phyloP scores from a whole-genome alignment of 64 coral and sea anemone genomes.

The Montipora sp. region DNA sequence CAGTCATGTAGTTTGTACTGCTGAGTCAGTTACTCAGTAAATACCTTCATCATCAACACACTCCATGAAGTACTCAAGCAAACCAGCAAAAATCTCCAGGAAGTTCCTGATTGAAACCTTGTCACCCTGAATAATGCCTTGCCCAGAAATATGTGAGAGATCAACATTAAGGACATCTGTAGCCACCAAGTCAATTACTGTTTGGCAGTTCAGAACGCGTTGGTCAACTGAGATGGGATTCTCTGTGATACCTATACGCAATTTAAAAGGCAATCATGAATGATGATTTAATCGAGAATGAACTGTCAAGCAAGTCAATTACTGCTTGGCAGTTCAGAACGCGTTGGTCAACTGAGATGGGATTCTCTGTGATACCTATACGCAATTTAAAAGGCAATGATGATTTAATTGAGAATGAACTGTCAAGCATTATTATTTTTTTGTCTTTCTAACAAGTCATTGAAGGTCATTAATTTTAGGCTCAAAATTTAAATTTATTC shows the following conservation, averaged over 20 bases:
- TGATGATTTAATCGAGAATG: too few relatives aligned
- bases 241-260: conserved; percentile 66
- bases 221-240: conserved; percentile 76
- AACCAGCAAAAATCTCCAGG: conserved; percentile 94
- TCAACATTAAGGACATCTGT: conserved; percentile 91
- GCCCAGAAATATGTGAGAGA: conserved; percentile 89
- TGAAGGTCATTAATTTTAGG: too few relatives aligned
- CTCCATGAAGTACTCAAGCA: conserved; percentile 94
- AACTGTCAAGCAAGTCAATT: conserved; percentile 68
- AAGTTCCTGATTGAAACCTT: conserved; percentile 81
- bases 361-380: conserved; percentile 78
- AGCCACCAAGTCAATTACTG: conserved; percentile 83
- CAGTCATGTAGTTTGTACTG: background rate
- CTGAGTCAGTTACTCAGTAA: background rate
- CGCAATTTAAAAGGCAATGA: background rate
- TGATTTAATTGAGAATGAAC: too few relatives aligned
- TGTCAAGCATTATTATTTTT: too few relatives aligned
- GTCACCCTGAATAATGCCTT: conserved; percentile 77
- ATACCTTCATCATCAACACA: conserved; percentile 66
- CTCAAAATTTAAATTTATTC: too few relatives aligned
- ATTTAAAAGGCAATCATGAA: background rate
- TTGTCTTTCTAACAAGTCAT: too few relatives aligned
- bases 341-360: conserved; percentile 62
- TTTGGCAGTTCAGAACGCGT: conserved; percentile 73
- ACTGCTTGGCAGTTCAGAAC: conserved; percentile 81